Conservation (phyloP, 23 tunicate genomes). For the Ciona savignyi region DNA sequence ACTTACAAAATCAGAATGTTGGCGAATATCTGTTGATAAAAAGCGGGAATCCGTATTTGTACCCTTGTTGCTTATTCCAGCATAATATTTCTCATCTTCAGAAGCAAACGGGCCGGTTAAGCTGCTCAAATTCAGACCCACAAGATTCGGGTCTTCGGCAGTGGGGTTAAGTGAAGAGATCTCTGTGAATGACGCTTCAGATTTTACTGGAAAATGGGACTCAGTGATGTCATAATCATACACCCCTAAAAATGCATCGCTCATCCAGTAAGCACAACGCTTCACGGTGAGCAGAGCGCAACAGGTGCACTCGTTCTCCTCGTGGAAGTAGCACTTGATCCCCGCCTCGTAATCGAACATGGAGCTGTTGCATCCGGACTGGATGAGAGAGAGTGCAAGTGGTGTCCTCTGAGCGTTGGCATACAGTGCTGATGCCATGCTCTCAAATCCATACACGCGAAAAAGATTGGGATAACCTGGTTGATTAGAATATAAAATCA, state of each 20-base stretch:
- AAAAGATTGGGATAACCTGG: not conserved
- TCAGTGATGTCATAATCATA: not conserved
- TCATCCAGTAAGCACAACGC: not conserved
- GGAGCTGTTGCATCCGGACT: not conserved
- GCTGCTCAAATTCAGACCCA: too few species aligned
- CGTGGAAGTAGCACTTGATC: not conserved
- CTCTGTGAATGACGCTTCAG: not conserved
- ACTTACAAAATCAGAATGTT: too few species aligned
- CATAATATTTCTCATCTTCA: too few species aligned
- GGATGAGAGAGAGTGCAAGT: not conserved
- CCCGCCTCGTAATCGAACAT: not conserved
- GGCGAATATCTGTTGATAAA: too few species aligned
- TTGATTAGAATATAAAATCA: too few species aligned
- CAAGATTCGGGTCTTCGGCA: too few species aligned
- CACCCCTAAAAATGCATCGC: not conserved
- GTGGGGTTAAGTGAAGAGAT: too few species aligned
- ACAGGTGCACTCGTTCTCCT: not conserved
- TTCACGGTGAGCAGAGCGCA: not conserved
- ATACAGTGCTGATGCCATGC: not conserved
- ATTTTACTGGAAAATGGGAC: not conserved
- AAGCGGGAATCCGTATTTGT: too few species aligned
- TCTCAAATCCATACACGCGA: not conserved
- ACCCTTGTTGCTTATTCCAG: too few species aligned
- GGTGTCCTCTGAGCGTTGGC: not conserved
- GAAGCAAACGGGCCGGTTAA: too few species aligned